Evolutionary conservation across 2,888 invertebrate species (phyloP), one percentile per base, ranked within the genome.

Genomic region (Sthenelais limicola): DNA sequence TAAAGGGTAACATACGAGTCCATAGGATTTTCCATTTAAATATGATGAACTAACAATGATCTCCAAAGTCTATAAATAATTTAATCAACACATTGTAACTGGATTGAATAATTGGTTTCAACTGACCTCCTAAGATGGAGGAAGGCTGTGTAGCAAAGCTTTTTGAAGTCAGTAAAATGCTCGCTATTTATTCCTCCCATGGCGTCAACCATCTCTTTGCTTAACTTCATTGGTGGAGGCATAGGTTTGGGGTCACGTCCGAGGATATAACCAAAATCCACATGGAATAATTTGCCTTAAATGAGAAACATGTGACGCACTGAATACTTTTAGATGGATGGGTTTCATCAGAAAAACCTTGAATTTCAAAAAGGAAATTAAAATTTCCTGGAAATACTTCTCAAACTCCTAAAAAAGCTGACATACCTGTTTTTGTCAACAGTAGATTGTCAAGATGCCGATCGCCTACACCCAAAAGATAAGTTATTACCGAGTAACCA

Each of bases 181-280:
- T 98, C 97, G 93, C 85, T 92, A 66, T 81, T 79, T 3, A 82
- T 80, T 4, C 89, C 89, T 28, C 89, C 89, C 89, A 90, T 89
- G 0, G 95, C 97, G 84, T 98, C 98, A 26, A 99, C 96, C 98
- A 99, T 99, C 90, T 99, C 98, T 88, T 94, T 94, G 88, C 96
- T 97, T 51, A 99, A 91, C 89, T 98, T 98, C 97, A 99, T 99
- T 5, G 98, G 98, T 15, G 99, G 98, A 9, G 98, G 98, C 87
- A 98, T 91, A 0, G 98, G 98, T 89, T 99, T 99, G 3, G 99
- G 99, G 90, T 99, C 99, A 54, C 98, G 91, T 0, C 98, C 99
- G 74, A 99, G 90, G 86, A 97, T 95, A 89, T 96, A 99, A 1
- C 98, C 98, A 89, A 99, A 99, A 90, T 87, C 87, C 47, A 87